phyloP scores from a whole-genome alignment of 2,797 vertebrate genomes.

The Rhynchonycteris naso region DNA sequence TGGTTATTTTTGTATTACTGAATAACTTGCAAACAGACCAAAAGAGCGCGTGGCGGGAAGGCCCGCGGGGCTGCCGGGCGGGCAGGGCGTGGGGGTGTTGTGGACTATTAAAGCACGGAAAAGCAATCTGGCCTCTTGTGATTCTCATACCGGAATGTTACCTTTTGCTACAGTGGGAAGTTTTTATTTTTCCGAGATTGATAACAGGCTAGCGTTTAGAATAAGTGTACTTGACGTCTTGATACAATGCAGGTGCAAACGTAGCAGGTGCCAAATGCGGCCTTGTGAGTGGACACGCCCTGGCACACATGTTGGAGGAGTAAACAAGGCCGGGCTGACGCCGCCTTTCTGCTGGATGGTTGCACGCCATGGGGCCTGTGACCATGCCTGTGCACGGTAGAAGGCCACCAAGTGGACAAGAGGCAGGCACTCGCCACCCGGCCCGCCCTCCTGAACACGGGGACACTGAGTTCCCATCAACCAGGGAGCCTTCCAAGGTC shows the following conservation, averaged over 20 bases:
- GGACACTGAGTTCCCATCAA: not conserved
- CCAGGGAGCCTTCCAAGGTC: not conserved
- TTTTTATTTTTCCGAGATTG: not conserved
- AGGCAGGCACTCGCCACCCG: fast-evolving
- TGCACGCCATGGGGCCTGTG: not conserved
- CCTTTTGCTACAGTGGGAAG: not conserved
- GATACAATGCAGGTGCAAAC: not conserved
- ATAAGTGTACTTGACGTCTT: too few species aligned
- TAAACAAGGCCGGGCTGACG: fast-evolving
- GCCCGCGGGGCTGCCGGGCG: not conserved
- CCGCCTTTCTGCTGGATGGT: not conserved
- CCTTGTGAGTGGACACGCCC: not conserved
- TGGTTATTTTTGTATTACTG: constrained; percentile 75
- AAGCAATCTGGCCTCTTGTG: constrained; percentile 15
- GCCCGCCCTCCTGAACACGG: not conserved
- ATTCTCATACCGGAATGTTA: not conserved
- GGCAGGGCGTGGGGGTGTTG: not conserved
- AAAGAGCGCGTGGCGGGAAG: not conserved
- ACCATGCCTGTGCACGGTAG: not conserved
- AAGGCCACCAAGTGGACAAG: not conserved
- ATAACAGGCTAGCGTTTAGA: not conserved
- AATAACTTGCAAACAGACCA: constrained; percentile 59
- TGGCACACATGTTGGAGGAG: not conserved
- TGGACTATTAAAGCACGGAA: constrained; percentile 74
- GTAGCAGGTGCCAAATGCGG: not conserved